Base-by-base conservation (phyloP, 1,140 invertebrate genomes). In the Mylabris phalerata region DNA sequence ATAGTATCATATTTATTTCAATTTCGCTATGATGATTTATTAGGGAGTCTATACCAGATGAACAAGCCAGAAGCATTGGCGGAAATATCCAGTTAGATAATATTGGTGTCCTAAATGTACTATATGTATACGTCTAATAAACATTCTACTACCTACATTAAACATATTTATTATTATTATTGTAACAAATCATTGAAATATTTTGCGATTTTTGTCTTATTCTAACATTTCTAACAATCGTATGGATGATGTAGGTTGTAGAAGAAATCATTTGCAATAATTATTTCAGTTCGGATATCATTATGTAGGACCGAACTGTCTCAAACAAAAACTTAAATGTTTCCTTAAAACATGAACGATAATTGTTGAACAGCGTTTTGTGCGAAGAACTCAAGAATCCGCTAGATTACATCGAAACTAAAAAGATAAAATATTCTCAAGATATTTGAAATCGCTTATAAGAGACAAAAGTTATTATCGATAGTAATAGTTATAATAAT, bases 221-320 rank as follows among this genome's bases (percentile, higher is more conserved):
- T 19, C 19, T 19, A 13, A 13, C 13, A 13, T 13, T 13, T 13
- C 13, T 13, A 19, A 19, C 19, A 19, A 19, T 19, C 19, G 19
- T 19, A 19, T 19, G 19, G 19, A 19, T 19, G 1, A 19, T 19
- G 19, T 19, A 19, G 19, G 13, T 38, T 11, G 13, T 38, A 39
- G 13, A 48, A 32, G 32, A 32, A 32, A 32, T 32, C 32, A 7
- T 19, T 1, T 19, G 19, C 19, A 19, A 38, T 44, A 50, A 45
- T 49, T 50, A 46, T 46, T 48, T 44, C 60, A 61, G 60, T 61
- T 61, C 60, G 60, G 60, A 61, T 61, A 61, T 50, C 57, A 61
- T 61, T 61, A 61, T 49, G 55, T 57, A 45, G 55, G 60, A 61
- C 60, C 55, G 60, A 61, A 61, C 60, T 61, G 55, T 57, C 49